Conservation (phyloP, 2,113 vertebrate species). For the Coptodon bakossiorum region DNA sequence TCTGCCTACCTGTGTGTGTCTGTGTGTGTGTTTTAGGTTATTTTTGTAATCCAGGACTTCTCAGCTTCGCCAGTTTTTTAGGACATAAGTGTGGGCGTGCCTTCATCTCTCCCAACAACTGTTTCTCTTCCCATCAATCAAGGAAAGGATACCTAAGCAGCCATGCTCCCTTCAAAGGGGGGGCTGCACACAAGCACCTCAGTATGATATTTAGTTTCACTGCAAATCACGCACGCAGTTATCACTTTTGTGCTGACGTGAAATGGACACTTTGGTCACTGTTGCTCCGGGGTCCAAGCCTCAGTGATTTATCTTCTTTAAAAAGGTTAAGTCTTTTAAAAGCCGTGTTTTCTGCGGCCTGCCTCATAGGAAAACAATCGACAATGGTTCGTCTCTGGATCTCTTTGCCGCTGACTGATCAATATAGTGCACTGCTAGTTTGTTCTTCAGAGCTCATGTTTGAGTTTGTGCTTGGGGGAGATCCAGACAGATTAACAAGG, state of each 20-base stretch:
- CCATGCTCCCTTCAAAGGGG: conserved; percentile 42
- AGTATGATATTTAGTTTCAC: conserved; percentile 52
- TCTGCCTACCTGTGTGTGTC: background rate
- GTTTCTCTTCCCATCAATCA: conserved; percentile 61
- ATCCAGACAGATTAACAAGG: conserved; percentile 66
- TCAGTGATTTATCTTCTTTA: conserved; percentile 32
- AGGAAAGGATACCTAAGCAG: conserved; percentile 47
- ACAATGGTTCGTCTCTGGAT: conserved; percentile 33
- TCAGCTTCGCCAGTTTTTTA: conserved; percentile 22
- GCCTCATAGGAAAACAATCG: conserved; percentile 1
- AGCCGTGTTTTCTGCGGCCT: conserved; percentile 25
- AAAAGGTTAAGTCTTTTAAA: background rate
- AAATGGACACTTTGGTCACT: conserved; percentile 53
- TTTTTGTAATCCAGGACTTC: background rate
- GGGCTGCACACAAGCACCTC: background rate
- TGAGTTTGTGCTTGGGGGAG: conserved; percentile 69
- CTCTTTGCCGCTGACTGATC: conserved; percentile 48
- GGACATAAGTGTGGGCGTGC: background rate
- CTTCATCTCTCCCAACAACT: conserved; percentile 16
- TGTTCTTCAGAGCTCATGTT: conserved; percentile 53
- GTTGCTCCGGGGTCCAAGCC: conserved; percentile 16
- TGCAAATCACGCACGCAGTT: conserved; percentile 37
- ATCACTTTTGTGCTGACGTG: conserved; percentile 50
- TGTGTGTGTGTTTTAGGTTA: background rate
- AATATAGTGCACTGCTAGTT: conserved; percentile 26